Base-by-base conservation (phyloP, 2,113 vertebrate species). In the Riparia riparia region DNA sequence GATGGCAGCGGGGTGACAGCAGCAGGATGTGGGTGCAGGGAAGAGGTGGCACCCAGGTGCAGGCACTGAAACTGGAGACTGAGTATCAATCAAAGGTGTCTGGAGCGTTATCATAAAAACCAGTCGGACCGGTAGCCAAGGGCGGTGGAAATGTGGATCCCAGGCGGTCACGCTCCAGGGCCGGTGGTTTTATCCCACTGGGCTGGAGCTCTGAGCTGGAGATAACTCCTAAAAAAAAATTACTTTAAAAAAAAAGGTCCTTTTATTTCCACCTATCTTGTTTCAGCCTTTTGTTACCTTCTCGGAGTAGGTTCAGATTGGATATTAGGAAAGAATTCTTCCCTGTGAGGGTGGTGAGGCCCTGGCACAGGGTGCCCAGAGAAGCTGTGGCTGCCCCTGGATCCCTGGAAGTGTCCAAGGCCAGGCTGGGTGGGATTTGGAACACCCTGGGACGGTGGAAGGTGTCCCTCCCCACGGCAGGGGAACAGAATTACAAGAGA, bases 1-100 rank as follows among this genome's bases (percentile, higher is more conserved):
- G 68, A 0, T 10, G 14, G 3, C 3, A 2, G n/a, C 0, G 37
- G 3, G 56, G 58, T 1, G 0, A 1, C 4, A 8, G 76, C 26
- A 37, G 72, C 1, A 10, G 71, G 61, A 22, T 9, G 58, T 12
- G 80, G 64, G n/a, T 34, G 86, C 45, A 58, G 90, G 71, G 81
- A 32, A 32, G 25, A 41, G 88, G 50, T 29, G 7, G 64, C 4
- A 4, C 68, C 58, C 2, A 7, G 8, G 4, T 4, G 2, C 56
- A 18, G 44, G 53, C 68, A 72, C 39, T 2, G 85, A 90, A 94
- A 95, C 77, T 1, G 13, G 83, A 89, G 86, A 3, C 51, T 9
- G 58, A 25, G 0, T 14, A 63, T 68, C 95, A 50, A 34, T 42
- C 42, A 42, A 42, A 54, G 1, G 1, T 5, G 9, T 42, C 37